Base-by-base conservation (phyloP, 2,113 vertebrate genomes). In the Anolis sagrei region DNA sequence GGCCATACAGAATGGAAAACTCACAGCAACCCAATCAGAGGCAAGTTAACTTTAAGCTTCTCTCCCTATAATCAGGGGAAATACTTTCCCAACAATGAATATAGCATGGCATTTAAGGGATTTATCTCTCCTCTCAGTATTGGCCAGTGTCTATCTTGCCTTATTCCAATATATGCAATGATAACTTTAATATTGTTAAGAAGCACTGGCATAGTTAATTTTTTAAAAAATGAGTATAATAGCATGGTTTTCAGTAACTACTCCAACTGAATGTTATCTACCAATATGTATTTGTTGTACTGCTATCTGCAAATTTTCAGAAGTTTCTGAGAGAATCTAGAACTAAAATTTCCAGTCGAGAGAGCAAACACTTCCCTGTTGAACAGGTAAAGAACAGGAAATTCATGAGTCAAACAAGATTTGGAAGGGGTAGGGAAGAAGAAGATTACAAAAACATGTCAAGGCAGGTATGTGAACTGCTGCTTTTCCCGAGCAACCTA, bases 181-280 rank as follows among this genome's bases (percentile, higher is more conserved):
- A 14, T 86, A 76, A 16, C 72, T 87, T 72, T 73, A 18, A 32
- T 79, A 76, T 81, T 86, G 18, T 11, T 86, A 44, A 83, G 54
- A 80, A 36, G 13, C 16, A 86, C 0, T 0, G 39, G 51, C 36
- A 73, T 54, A 18, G 4, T 13, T n/a, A 4, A 58, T 58, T 18
- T 54, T 34, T 75, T 51, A 62, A 64, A 44, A 16, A 5, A 27
- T 29, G 36, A 25, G 44, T 18, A 44, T 2, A 27, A 80, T 21
- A 13, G 25, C 8, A 68, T 68, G 36, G 39, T 32, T 48, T 68
- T 69, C 62, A 81, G n/a, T 1, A 69, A 48, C 11, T 7, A 5
- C 73, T 39, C 69, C 7, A 27, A 81, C 7, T 68, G 10, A 25
- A 49, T n/a, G 44, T 32, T 49, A 69, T 29, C 27, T 49, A 81